Percentiles rank a stretch among this genome's conserved stretches.
Evolutionary conservation across 1,140 invertebrate genomes (phyloP).

Genomic region (Leptinotarsa defecta): DNA sequence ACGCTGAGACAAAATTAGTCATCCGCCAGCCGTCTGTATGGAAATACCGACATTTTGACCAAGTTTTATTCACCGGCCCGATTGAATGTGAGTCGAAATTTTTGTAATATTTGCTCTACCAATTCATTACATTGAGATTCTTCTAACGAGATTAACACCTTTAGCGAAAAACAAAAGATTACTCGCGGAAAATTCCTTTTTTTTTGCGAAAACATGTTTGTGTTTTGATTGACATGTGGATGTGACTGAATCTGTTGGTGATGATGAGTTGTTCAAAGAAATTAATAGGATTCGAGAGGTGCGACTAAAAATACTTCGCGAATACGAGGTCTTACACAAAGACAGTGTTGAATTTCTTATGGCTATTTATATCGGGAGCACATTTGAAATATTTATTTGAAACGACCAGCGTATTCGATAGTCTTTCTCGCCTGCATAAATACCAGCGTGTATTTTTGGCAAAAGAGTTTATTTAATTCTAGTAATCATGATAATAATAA

Average conservation of each 20-base stretch:
- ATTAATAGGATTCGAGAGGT: background rate
- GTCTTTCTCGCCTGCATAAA: background rate
- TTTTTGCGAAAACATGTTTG: background rate
- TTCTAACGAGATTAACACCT: background rate
- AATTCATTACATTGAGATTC: background rate
- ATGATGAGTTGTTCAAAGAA: background rate
- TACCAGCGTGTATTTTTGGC: background rate
- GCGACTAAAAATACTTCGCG: slow-evolving; percentile 16
- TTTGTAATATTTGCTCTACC: background rate
- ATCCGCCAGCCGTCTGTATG: slow-evolving; percentile 45
- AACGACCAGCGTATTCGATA: background rate
- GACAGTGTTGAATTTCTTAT: slow-evolving; percentile 10
- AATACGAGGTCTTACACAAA: slow-evolving; percentile 13
- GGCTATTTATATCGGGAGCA: slow-evolving; percentile 17
- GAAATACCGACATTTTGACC: slow-evolving; percentile 7
- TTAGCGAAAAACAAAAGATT: background rate
- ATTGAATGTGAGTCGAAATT: background rate
- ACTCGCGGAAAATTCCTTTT: background rate
- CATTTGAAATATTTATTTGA: slow-evolving; percentile 16
- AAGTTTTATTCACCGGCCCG: background rate
- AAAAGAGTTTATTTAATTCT: background rate
- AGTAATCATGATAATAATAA: background rate
- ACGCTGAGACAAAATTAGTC: slow-evolving; percentile 47
- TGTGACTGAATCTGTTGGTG: too few relatives aligned
- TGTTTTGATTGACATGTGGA: background rate